phyloP scores from a whole-genome alignment of 2,113 vertebrate species.

The Pagrus major region DNA sequence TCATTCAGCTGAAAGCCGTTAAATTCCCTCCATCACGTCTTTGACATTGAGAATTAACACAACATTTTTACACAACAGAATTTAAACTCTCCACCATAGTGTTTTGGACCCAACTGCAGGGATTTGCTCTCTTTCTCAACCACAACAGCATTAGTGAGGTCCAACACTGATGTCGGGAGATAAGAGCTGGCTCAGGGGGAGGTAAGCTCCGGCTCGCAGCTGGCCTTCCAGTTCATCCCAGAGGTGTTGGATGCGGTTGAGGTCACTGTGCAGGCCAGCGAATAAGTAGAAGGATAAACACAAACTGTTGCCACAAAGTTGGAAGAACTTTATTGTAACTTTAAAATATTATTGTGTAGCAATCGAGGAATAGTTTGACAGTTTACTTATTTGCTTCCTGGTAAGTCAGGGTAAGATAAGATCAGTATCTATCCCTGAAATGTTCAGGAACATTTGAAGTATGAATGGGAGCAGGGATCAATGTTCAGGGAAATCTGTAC shows the following conservation, averaged over 20 bases:
- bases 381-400: no score
- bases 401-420: no score
- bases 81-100: background rate
- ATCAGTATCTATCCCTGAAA: no score
- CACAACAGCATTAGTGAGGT: background rate
- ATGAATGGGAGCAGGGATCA: no score
- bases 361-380: background rate
- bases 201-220: background rate
- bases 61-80: no score
- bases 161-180: background rate
- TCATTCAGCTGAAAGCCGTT: background rate
- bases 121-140: background rate
- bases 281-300: background rate
- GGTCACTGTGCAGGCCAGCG: background rate
- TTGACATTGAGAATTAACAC: background rate
- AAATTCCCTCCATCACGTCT: background rate
- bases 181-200: background rate
- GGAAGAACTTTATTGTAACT: background rate
- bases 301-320: background rate
- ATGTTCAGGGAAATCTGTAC: no score
- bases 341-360: background rate
- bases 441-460: no score
- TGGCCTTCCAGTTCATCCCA: background rate
- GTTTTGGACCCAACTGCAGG: background rate
- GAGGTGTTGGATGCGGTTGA: background rate